phyloP scores from a whole-genome alignment of 2,113 vertebrate species.

The Thamnaconus septentrionalis region DNA sequence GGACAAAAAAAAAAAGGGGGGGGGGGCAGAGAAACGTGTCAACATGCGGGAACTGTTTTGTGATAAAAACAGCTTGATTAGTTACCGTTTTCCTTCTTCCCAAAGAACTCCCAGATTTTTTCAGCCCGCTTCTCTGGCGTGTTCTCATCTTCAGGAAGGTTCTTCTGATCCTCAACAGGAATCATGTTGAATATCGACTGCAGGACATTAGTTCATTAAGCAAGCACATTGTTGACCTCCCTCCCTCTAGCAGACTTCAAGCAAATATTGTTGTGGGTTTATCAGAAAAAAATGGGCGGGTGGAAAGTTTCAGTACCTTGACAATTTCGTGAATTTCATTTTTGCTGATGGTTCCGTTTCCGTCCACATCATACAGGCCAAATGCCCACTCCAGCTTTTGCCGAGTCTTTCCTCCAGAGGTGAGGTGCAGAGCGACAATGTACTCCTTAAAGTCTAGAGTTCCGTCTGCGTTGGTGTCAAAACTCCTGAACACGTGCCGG shows the following conservation, averaged over 20 bases:
- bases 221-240: not conserved
- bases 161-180: conserved; percentile 75
- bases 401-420: conserved; percentile 79
- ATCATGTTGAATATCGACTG: conserved; percentile 94
- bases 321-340: conserved; percentile 82
- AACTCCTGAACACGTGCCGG: conserved; percentile 81
- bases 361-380: conserved; percentile 82
- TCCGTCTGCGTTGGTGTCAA: conserved; percentile 82
- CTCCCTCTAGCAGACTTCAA: not conserved
- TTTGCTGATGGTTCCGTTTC: conserved; percentile 83
- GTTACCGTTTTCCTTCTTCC: conserved; percentile 86
- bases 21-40: not conserved
- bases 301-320: conserved; percentile 53
- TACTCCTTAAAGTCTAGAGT: conserved; percentile 85
- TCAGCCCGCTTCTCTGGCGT: conserved; percentile 84
- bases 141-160: conserved; percentile 83
- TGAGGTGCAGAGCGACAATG: conserved; percentile 83
- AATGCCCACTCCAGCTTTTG: conserved; percentile 86
- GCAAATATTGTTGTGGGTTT: not conserved
- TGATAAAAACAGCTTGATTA: no score
- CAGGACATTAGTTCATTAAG: not conserved
- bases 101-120: conserved; percentile 87
- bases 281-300: not conserved
- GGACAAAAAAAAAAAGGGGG: not conserved
- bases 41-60: no score